phyloP scores from a whole-genome alignment of 2,888 invertebrate species.

The Plutella xylostella region DNA sequence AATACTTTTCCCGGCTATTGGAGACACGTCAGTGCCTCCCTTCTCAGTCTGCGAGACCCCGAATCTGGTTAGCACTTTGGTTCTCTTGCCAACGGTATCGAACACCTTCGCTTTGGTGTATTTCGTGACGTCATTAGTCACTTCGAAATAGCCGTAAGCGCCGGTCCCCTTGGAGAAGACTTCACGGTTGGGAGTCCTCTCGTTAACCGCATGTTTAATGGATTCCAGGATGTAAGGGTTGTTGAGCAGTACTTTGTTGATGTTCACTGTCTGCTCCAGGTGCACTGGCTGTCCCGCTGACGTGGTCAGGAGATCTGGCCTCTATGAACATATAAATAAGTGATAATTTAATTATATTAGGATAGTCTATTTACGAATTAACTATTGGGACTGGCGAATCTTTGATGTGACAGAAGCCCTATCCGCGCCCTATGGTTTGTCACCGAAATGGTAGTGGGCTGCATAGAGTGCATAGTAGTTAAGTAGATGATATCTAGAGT shows the following conservation, averaged over 20 bases:
- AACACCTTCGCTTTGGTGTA: constrained; percentile 67
- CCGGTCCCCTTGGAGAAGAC: constrained; percentile 91
- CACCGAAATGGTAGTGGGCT: no score
- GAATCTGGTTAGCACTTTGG: constrained; percentile 61
- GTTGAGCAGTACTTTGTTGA: constrained; percentile 79
- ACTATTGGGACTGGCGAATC: no score
- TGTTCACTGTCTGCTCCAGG: constrained; percentile 75
- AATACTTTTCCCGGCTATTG: constrained; percentile 36
- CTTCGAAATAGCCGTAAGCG: constrained; percentile 81
- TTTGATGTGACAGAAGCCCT: no score
- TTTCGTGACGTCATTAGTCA: constrained; percentile 77
- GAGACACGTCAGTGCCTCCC: constrained; percentile 69
- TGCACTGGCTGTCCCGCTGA: constrained; percentile 79
- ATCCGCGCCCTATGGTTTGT: no score
- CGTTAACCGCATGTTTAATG: constrained; percentile 80
- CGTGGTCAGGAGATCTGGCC: constrained; percentile 69
- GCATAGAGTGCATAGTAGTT: no score
- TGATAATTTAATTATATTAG: no score
- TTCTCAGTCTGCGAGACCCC: constrained; percentile 74
- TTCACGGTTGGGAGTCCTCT: constrained; percentile 89
- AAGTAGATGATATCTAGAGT: no score
- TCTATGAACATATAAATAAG: no score
- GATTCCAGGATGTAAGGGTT: constrained; percentile 78
- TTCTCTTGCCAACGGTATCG: constrained; percentile 59
- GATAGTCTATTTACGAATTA: no score